These are phyloP conservation scores for Nesogale talazaci DNA, from an alignment of 2,113 vertebrate genomes.

Conservation along the genomic window DNA sequence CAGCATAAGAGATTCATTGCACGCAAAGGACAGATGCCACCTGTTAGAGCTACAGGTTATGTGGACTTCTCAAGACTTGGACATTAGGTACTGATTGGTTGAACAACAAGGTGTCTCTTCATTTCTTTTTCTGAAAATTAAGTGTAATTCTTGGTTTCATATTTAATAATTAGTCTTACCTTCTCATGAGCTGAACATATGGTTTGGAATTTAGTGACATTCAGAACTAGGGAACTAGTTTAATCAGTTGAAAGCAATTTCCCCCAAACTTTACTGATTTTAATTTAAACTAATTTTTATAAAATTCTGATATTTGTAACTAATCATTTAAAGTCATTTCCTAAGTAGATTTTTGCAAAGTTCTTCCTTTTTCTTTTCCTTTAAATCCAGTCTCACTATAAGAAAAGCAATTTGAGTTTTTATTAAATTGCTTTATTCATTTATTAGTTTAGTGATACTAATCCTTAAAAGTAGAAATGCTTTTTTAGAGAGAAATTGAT, in stretches of 20 bases:
- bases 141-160: neutral
- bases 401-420: neutral
- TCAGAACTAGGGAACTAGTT: neutral
- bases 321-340: slow-evolving; percentile 59
- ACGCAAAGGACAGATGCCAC: neutral
- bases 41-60: neutral
- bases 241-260: neutral
- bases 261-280: neutral
- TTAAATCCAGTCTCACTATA: slow-evolving; percentile 13
- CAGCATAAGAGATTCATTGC: neutral
- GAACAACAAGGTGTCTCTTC: neutral
- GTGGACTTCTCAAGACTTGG: neutral
- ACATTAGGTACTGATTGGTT: neutral
- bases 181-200: neutral
- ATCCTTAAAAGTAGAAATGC: slow-evolving; percentile 55
- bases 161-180: slow-evolving; percentile 3
- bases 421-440: slow-evolving; percentile 47
- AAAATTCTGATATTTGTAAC: slow-evolving; percentile 33
- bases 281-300: slow-evolving; percentile 23
- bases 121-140: slow-evolving; percentile 30
- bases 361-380: slow-evolving; percentile 43
- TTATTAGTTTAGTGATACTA: slow-evolving; percentile 59
- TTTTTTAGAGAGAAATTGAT: slow-evolving; percentile 29
- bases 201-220: neutral
- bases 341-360: slow-evolving; percentile 36